Conservation (phyloP, 2,888 invertebrate species). For the Tetrapedia diversipes region DNA sequence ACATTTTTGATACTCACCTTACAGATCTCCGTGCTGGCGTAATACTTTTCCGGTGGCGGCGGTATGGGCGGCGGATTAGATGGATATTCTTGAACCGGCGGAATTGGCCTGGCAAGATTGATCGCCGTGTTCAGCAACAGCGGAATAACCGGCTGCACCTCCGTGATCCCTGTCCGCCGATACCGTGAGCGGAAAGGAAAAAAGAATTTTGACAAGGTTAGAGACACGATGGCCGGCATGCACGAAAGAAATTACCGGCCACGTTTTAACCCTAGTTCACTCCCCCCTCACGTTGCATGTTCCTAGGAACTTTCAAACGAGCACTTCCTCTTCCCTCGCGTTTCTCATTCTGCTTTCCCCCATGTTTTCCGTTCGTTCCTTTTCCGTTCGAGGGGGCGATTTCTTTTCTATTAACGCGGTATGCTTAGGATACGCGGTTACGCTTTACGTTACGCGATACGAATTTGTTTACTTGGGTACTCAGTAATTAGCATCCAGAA, state of each 20-base stretch:
- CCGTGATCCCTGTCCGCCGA: slow-evolving; percentile 71
- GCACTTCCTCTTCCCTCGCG: not conserved
- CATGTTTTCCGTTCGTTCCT: not conserved
- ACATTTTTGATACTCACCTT: slow-evolving; percentile 78
- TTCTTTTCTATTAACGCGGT: too few species aligned
- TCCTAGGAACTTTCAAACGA: slow-evolving; percentile 26
- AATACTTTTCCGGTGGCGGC: slow-evolving; percentile 88
- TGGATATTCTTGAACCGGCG: slow-evolving; percentile 79
- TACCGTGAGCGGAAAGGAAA: slow-evolving; percentile 30
- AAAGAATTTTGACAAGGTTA: slow-evolving; percentile 59
- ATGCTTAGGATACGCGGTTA: too few species aligned
- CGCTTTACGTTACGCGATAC: too few species aligned
- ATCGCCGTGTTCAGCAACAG: slow-evolving; percentile 79
- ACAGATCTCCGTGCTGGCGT: slow-evolving; percentile 88
- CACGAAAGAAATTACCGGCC: slow-evolving; percentile 45
- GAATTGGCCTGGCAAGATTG: slow-evolving; percentile 80
- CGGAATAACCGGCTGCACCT: slow-evolving; percentile 80
- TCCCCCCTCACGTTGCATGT: slow-evolving; percentile 26
- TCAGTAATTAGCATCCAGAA: slow-evolving; percentile 14
- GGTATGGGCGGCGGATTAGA: slow-evolving; percentile 86
- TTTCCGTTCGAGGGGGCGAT: too few species aligned
- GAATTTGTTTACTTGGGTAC: too few species aligned
- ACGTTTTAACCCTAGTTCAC: not conserved
- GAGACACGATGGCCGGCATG: slow-evolving; percentile 36
- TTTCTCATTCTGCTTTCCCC: not conserved